These are phyloP conservation scores for Phylloscopus whistleri DNA, from an alignment of 2,113 vertebrate species.

Conservation along the genomic window DNA sequence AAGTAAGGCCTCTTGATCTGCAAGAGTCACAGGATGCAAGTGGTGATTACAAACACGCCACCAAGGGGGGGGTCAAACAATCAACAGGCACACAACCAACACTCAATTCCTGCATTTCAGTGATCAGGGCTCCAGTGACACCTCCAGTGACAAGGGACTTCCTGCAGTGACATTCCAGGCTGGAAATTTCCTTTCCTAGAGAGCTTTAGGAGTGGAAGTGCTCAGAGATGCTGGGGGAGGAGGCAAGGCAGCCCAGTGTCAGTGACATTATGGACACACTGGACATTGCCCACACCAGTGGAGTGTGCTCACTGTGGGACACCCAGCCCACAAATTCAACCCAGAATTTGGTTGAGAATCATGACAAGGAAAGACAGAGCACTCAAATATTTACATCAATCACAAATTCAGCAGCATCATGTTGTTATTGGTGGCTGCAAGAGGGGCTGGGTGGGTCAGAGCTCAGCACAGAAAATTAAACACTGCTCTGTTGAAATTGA, in stretches of 20 bases:
- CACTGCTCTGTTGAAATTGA: neutral
- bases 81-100: neutral
- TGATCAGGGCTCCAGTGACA: accelerated
- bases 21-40: slow-evolving; percentile 36
- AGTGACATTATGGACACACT: accelerated
- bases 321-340: neutral
- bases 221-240: neutral
- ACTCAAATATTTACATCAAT: neutral
- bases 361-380: neutral
- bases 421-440: neutral
- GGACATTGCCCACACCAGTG: accelerated
- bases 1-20: slow-evolving; percentile 99
- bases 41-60: neutral
- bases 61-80: neutral
- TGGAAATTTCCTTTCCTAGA: neutral
- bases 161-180: no score
- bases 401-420: accelerated
- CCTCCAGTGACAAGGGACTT: neutral
- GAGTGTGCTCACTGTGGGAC: neutral
- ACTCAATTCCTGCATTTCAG: accelerated
- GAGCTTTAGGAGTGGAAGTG: neutral
- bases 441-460: neutral
- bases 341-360: neutral
- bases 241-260: neutral
- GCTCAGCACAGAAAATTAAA: neutral